A percentile compares a stretch with the other conserved stretches of the same genome.
These are phyloP conservation scores for Ips nitidus DNA, from an alignment of 1,140 invertebrate species.

Conservation along the genomic window DNA sequence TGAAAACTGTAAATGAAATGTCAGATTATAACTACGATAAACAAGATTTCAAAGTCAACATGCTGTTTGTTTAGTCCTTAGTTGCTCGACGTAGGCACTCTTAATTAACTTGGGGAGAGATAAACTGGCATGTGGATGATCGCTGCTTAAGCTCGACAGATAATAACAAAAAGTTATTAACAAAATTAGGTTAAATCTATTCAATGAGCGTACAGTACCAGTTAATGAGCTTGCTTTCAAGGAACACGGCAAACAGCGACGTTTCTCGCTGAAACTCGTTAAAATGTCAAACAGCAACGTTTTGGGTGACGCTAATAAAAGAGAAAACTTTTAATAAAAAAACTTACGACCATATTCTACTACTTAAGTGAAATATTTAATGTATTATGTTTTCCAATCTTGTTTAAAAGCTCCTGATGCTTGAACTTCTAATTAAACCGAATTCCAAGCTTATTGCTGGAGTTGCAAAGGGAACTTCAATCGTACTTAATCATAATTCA, in stretches of 20 bases:
- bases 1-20: too few relatives aligned
- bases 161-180: slow-evolving; percentile 32
- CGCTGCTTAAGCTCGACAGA: slow-evolving; percentile 21
- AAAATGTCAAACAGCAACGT: slow-evolving; percentile 25
- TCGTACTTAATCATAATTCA: too few relatives aligned
- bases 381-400: too few relatives aligned
- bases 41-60: slow-evolving; percentile 14
- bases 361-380: too few relatives aligned
- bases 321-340: slow-evolving; percentile 24
- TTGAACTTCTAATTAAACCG: too few relatives aligned
- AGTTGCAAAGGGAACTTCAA: too few relatives aligned
- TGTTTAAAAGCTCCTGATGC: too few relatives aligned
- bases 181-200: slow-evolving; percentile 32
- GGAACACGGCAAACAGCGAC: slow-evolving; percentile 21
- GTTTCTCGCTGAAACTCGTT: slow-evolving; percentile 25
- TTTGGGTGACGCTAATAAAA: slow-evolving; percentile 6
- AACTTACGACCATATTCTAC: not conserved
- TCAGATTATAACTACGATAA: not conserved
- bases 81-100: not conserved
- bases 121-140: slow-evolving; percentile 13
- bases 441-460: too few relatives aligned
- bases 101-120: slow-evolving; percentile 22
- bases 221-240: slow-evolving; percentile 27
- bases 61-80: slow-evolving; percentile 10
- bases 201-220: slow-evolving; percentile 20